These are phyloP conservation scores for Dermatemys mawii DNA, from an alignment of 2,113 vertebrate genomes.

Conservation along the genomic window DNA sequence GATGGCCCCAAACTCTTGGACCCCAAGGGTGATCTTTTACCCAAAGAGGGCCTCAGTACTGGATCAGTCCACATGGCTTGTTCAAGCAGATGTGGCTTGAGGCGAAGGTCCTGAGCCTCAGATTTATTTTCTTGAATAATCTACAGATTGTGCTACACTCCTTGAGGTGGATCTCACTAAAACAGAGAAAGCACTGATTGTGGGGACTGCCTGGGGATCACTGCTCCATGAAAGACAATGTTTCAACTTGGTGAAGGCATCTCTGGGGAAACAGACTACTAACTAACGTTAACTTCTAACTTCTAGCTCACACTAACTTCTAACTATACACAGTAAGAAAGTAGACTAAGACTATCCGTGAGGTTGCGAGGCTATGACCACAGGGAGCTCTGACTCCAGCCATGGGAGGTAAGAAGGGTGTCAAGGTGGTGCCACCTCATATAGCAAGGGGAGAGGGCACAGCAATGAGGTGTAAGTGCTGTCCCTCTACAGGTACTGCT, in stretches of 20 bases:
- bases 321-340: background rate
- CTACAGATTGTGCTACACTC: background rate
- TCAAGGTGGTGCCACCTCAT: background rate
- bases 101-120: background rate
- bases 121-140: background rate
- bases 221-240: background rate
- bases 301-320: background rate
- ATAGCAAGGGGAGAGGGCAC: background rate
- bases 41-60: background rate
- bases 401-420: background rate
- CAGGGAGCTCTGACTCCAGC: background rate
- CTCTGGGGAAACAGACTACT: background rate
- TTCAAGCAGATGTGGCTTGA: background rate
- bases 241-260: background rate
- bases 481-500: background rate
- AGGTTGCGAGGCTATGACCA: background rate
- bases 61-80: background rate
- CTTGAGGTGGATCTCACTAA: background rate
- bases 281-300: background rate
- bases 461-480: background rate
- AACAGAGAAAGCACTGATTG: background rate
- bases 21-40: background rate
- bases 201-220: background rate
- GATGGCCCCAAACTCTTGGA: background rate
- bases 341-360: background rate